A percentile compares a stretch with the other conserved stretches of the same genome.
phyloP scores from a whole-genome alignment of 2,888 invertebrate species.

The Selenia dentaria region DNA sequence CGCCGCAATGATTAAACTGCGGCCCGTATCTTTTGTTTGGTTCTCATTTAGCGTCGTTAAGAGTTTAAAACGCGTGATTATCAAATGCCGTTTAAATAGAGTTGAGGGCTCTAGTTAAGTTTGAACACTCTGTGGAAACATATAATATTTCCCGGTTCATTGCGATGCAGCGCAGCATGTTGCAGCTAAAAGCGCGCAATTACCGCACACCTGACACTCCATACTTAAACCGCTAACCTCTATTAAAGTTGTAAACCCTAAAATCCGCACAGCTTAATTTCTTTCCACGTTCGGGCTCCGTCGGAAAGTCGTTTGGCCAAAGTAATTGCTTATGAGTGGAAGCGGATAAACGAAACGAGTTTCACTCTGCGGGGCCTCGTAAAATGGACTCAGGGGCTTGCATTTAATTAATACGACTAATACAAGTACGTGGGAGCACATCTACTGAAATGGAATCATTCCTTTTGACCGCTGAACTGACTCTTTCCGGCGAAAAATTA shows the following conservation, averaged over 20 bases:
- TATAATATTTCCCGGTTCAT: conserved; percentile 16
- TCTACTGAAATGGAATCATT: conserved; percentile 69
- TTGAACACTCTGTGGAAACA: conserved; percentile 2
- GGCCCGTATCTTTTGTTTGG: too few relatives aligned
- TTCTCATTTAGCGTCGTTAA: too few relatives aligned
- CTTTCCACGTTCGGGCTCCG: conserved; percentile 70
- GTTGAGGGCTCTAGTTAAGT: conserved; percentile 15
- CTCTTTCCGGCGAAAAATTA: conserved; percentile 61
- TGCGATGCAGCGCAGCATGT: conserved; percentile 18
- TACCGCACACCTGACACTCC: conserved; percentile 40
- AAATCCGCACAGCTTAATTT: conserved; percentile 74
- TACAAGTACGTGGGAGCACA: conserved; percentile 72
- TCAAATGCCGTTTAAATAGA: conserved; percentile 16
- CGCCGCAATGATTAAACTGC: too few relatives aligned
- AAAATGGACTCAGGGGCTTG: conserved; percentile 80
- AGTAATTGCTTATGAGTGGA: conserved; percentile 83
- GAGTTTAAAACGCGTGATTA: too few relatives aligned
- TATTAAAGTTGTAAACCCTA: conserved; percentile 64
- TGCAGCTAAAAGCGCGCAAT: conserved; percentile 23
- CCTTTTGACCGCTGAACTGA: conserved; percentile 68
- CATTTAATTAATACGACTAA: conserved; percentile 81
- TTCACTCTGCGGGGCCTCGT: conserved; percentile 71
- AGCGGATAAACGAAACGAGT: conserved; percentile 80
- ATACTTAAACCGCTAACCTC: conserved; percentile 55
- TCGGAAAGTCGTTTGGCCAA: conserved; percentile 73